Evolutionary conservation across 2,797 vertebrate species (phyloP).

Genomic region (Kryptopterus vitreolus): DNA sequence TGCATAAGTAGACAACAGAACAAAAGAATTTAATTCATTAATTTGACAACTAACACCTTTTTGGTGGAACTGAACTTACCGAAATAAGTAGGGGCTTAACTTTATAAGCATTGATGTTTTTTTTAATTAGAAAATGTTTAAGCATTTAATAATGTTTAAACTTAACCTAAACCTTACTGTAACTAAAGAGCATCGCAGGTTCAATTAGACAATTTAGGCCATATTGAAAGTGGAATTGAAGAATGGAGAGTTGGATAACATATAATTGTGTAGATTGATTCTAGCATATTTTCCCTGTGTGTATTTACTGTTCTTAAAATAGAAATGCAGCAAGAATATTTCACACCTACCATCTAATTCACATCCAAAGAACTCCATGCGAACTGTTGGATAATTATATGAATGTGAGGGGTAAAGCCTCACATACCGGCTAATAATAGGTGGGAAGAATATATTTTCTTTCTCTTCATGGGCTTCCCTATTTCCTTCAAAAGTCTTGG

Average conservation of each 20-base stretch:
- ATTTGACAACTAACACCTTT: background rate
- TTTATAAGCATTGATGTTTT: background rate
- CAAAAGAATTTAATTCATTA: background rate
- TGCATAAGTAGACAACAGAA: background rate
- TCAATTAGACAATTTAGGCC: background rate
- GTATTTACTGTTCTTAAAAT: background rate
- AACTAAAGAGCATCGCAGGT: background rate
- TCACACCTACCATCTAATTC: constrained; percentile 83
- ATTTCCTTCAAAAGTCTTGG: constrained; percentile 89
- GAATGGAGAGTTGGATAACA: background rate
- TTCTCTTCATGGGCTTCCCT: constrained; percentile 71
- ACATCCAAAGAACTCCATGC: constrained; percentile 92
- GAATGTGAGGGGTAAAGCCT: constrained; percentile 80
- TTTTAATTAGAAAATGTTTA: background rate
- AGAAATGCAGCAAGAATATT: background rate
- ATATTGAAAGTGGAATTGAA: background rate
- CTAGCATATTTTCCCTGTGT: background rate
- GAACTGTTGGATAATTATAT: constrained; percentile 80
- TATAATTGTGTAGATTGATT: background rate
- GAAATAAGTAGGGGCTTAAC: background rate
- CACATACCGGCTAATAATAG: constrained; percentile 84
- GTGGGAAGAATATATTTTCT: constrained; percentile 85
- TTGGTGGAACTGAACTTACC: background rate
- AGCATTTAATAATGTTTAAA: no score
- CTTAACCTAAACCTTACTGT: no score